These are phyloP conservation scores for Epistrophe grossulariae DNA, from an alignment of 2,888 invertebrate species.

Conservation along the genomic window DNA sequence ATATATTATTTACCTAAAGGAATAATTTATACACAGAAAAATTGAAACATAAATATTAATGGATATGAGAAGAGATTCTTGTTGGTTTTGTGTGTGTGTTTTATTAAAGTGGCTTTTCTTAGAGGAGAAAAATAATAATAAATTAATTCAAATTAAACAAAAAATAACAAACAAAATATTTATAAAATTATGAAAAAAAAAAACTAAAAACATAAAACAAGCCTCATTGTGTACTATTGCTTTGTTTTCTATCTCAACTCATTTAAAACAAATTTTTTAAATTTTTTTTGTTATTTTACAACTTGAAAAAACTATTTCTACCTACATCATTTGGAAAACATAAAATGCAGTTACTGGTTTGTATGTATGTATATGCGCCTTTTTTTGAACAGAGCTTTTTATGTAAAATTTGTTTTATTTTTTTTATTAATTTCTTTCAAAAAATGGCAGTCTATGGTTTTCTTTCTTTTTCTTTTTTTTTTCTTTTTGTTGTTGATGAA, in stretches of 20 bases:
- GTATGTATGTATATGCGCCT: slow-evolving; percentile 34
- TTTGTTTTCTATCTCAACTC: slow-evolving; percentile 56
- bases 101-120: slow-evolving; percentile 51
- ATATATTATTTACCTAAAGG: slow-evolving; percentile 21
- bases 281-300: not conserved
- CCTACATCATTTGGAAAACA: slow-evolving; percentile 36
- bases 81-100: slow-evolving; percentile 39
- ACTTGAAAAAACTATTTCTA: slow-evolving; percentile 1
- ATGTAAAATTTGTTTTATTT: slow-evolving; percentile 31
- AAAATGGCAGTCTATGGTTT: slow-evolving; percentile 70
- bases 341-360: slow-evolving; percentile 70
- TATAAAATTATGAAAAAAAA: slow-evolving; percentile 29
- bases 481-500: slow-evolving; percentile 24
- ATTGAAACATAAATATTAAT: slow-evolving; percentile 47
- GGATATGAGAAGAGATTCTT: slow-evolving; percentile 66
- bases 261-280: not conserved
- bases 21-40: slow-evolving; percentile 67
- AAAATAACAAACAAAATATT: slow-evolving; percentile 58
- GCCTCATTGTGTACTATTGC: slow-evolving; percentile 75
- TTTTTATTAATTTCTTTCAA: slow-evolving; percentile 12
- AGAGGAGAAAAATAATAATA: slow-evolving; percentile 48
- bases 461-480: slow-evolving; percentile 2
- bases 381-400: slow-evolving; percentile 37
- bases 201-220: slow-evolving; percentile 50
- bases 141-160: slow-evolving; percentile 57